Evolutionary conservation across 2,888 invertebrate species (phyloP).

Genomic region (Lymantria monacha): DNA sequence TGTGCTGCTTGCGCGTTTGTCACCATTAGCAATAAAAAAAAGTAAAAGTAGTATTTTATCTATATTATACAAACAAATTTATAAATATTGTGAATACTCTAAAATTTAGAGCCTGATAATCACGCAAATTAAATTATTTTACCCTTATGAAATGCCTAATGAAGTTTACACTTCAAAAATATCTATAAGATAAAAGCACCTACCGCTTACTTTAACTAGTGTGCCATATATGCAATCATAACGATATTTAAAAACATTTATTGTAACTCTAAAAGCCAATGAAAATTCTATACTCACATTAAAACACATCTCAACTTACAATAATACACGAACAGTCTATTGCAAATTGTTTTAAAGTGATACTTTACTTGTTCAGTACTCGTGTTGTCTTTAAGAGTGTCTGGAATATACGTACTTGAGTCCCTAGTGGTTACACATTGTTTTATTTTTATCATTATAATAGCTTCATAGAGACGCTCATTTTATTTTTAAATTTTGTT

Average conservation of each 20-base stretch:
- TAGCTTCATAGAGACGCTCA: neutral
- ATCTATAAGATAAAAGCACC: too few relatives aligned
- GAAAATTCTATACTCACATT: slow-evolving; percentile 4
- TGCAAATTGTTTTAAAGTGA: slow-evolving; percentile 45
- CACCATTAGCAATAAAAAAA: too few relatives aligned
- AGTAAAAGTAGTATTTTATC: too few relatives aligned
- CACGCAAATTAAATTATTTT: too few relatives aligned
- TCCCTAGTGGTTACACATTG: slow-evolving; percentile 15
- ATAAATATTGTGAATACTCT: too few relatives aligned
- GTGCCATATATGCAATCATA: neutral
- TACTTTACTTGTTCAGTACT: slow-evolving; percentile 44
- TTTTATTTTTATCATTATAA: slow-evolving; percentile 17
- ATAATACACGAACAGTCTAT: slow-evolving; percentile 13
- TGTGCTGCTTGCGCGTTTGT: too few relatives aligned
- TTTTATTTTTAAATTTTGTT: neutral
- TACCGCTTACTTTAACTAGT: neutral
- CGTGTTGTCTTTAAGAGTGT: slow-evolving; percentile 37
- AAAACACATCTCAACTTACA: slow-evolving; percentile 1
- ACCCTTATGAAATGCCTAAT: too few relatives aligned
- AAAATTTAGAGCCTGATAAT: too few relatives aligned
- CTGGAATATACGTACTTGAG: slow-evolving; percentile 30
- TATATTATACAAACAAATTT: too few relatives aligned
- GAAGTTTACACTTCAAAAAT: too few relatives aligned
- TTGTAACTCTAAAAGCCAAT: slow-evolving; percentile 2
- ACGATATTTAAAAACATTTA: slow-evolving; percentile 1